Evolutionary conservation across 2,888 invertebrate species (phyloP).

Genomic region (Tenthredo distinguenda): DNA sequence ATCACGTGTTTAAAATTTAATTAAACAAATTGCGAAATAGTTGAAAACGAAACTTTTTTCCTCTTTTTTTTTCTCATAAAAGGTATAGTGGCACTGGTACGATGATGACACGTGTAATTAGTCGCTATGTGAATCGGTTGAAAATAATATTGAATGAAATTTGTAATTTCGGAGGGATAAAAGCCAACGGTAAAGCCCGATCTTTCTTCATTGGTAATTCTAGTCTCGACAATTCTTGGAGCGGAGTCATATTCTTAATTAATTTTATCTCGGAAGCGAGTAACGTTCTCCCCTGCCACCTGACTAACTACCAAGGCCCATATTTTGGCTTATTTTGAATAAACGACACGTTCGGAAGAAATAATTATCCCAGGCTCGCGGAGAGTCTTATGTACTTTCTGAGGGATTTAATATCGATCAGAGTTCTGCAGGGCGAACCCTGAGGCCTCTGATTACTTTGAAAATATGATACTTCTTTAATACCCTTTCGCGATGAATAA

Average conservation of each 20-base stretch:
- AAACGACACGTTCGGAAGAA: not conserved
- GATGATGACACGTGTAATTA: not conserved
- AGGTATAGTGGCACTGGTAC: not conserved
- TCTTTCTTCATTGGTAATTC: not conserved
- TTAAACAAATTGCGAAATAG: not conserved
- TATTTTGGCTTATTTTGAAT: not conserved
- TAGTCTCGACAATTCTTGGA: not conserved
- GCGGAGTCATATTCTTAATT: not conserved
- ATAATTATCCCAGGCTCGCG: not conserved
- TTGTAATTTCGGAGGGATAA: not conserved
- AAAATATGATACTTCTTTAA: constrained; percentile 3
- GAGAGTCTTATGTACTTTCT: not conserved
- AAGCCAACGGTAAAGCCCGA: not conserved
- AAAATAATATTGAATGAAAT: not conserved
- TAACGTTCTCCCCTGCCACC: not conserved
- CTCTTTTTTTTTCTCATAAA: too few relatives aligned
- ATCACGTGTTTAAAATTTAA: constrained; percentile 4
- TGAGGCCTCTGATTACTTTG: constrained; percentile 9
- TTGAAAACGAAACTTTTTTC: not conserved
- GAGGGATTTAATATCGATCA: constrained; percentile 5
- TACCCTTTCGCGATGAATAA: not conserved
- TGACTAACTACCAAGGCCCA: not conserved
- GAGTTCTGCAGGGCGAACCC: not conserved
- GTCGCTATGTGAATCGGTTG: not conserved
- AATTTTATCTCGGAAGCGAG: not conserved